Conservation (phyloP, 2,113 vertebrate species). For the Rhabdornis inornatus region DNA sequence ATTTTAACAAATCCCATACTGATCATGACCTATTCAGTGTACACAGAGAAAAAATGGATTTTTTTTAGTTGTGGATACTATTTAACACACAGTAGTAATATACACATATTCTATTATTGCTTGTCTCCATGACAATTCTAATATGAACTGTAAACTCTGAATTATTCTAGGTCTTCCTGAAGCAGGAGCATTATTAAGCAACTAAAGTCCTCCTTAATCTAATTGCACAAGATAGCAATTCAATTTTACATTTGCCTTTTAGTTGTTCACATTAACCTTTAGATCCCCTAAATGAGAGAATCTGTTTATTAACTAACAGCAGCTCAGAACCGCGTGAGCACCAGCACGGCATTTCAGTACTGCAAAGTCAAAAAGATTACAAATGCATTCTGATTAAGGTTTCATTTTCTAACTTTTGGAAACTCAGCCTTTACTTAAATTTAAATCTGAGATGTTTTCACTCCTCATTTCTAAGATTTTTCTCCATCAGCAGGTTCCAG, state of each 20-base stretch:
- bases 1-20: not conserved
- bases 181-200: not conserved
- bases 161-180: not conserved
- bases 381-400: not conserved
- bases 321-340: not conserved
- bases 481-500: not conserved
- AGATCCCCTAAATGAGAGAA: not conserved
- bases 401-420: not conserved
- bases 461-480: not conserved
- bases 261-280: constrained; percentile 28
- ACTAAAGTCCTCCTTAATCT: not conserved
- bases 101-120: not conserved
- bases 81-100: not conserved
- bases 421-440: not conserved
- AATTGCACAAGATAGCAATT: not conserved
- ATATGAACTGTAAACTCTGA: not conserved
- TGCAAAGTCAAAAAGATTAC: not conserved
- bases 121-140: not conserved
- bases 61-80: not conserved
- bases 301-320: not conserved
- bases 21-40: not conserved
- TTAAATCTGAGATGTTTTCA: not conserved
- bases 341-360: not conserved
- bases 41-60: not conserved
- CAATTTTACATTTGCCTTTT: not conserved